phyloP scores from a whole-genome alignment of 1,140 invertebrate species.

The Dendrolimus kikuchii region DNA sequence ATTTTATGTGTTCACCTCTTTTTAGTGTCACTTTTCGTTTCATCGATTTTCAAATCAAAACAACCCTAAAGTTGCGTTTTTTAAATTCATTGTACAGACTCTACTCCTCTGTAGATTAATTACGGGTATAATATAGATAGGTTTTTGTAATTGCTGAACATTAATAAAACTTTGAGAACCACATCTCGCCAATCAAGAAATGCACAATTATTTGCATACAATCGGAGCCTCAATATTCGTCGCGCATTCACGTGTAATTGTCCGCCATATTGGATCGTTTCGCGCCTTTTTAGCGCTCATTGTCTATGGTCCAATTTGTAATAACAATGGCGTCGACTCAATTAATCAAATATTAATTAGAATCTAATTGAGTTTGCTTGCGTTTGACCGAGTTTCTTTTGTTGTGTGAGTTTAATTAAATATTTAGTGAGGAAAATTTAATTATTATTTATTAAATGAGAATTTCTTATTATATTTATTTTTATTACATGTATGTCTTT shows the following conservation, averaged over 20 bases:
- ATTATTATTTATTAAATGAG: too few relatives aligned
- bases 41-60: too few relatives aligned
- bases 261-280: conserved; percentile 39
- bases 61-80: too few relatives aligned
- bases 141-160: too few relatives aligned
- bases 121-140: too few relatives aligned
- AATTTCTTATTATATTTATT: too few relatives aligned
- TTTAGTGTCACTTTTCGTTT: too few relatives aligned
- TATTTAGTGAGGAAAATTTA: not conserved
- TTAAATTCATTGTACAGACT: too few relatives aligned
- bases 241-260: conserved; percentile 34
- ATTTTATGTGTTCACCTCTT: too few relatives aligned
- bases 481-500: too few relatives aligned
- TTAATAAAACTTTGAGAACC: conserved; percentile 10
- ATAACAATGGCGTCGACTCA: conserved; percentile 28
- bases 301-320: conserved; percentile 28
- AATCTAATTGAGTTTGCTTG: conserved; percentile 15
- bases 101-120: too few relatives aligned
- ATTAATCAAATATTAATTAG: conserved; percentile 41
- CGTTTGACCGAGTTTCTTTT: not conserved
- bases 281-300: conserved; percentile 25
- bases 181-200: conserved; percentile 7
- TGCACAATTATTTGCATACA: conserved; percentile 16
- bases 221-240: conserved; percentile 16
- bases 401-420: not conserved